Evolutionary conservation across 2,888 invertebrate species (phyloP).

Genomic region (Drosophila neonasuta): DNA sequence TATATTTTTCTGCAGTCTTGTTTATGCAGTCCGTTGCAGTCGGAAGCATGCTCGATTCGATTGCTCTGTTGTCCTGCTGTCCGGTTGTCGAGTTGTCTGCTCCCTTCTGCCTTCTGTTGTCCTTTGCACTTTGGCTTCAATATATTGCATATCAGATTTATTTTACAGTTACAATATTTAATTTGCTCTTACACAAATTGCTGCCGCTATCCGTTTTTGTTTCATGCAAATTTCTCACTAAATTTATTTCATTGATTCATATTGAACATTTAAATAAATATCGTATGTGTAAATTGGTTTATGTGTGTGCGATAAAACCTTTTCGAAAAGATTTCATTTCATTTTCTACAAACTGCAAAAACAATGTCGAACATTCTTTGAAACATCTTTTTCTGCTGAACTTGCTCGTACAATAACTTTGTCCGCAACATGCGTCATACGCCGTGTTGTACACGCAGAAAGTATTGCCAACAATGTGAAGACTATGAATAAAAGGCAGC

Average conservation of each 20-base stretch:
- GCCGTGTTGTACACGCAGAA: constrained; percentile 47
- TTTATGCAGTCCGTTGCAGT: constrained; percentile 46
- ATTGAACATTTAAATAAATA: constrained; percentile 40
- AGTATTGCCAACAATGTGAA: constrained; percentile 47
- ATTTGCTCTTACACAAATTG: constrained; percentile 74
- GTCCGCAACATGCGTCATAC: constrained; percentile 37
- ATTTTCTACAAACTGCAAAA: constrained; percentile 11
- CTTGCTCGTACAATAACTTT: constrained; percentile 18
- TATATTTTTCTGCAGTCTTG: constrained; percentile 62
- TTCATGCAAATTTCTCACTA: constrained; percentile 54
- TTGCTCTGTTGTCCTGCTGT: constrained; percentile 24
- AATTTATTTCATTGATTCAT: constrained; percentile 46
- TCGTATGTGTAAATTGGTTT: constrained; percentile 41
- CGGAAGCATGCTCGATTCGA: constrained; percentile 45
- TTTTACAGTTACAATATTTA: constrained; percentile 73
- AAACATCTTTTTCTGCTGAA: constrained; percentile 6
- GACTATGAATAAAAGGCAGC: constrained; percentile 18
- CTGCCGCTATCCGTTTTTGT: constrained; percentile 59
- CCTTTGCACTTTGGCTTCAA: constrained; percentile 55
- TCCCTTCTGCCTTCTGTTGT: constrained; percentile 32
- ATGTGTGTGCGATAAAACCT: constrained; percentile 13
- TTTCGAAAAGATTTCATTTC: not conserved
- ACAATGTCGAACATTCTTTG: constrained; percentile 31
- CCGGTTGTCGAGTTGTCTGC: not conserved
- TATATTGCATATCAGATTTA: constrained; percentile 68